These are phyloP conservation scores for Jaculus jaculus DNA, from an alignment of 2,113 vertebrate species.

Conservation along the genomic window DNA sequence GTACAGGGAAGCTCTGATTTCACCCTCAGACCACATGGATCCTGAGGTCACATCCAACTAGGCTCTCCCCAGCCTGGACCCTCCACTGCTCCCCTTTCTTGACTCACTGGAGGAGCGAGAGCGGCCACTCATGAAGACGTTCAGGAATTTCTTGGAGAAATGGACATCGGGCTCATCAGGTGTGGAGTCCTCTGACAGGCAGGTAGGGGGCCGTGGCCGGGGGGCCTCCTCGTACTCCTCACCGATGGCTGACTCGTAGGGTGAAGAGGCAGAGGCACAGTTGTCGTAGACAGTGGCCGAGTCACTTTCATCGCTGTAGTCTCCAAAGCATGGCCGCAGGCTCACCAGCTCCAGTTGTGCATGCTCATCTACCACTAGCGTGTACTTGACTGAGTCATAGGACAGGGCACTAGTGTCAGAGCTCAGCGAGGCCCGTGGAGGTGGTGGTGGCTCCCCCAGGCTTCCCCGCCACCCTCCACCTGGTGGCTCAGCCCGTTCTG, in stretches of 20 bases:
- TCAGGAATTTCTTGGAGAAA: slow-evolving; percentile 98
- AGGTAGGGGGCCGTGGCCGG: slow-evolving; percentile 88
- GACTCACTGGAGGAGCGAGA: slow-evolving; percentile 98
- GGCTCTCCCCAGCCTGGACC: neutral
- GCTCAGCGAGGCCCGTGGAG: slow-evolving; percentile 90
- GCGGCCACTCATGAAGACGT: slow-evolving; percentile 97
- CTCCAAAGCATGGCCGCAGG: slow-evolving; percentile 94
- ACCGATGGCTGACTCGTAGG: slow-evolving; percentile 94
- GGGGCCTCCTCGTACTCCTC: slow-evolving; percentile 96
- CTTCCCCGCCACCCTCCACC: slow-evolving; percentile 80
- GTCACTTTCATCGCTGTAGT: slow-evolving; percentile 98
- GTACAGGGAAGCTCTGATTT: neutral
- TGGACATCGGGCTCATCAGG: slow-evolving; percentile 93
- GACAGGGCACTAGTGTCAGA: slow-evolving; percentile 96
- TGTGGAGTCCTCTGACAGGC: slow-evolving; percentile 94
- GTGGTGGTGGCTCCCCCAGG: slow-evolving; percentile 75
- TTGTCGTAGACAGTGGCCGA: slow-evolving; percentile 96
- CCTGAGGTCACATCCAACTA: neutral
- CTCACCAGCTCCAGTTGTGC: slow-evolving; percentile 96
- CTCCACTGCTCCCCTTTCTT: neutral
- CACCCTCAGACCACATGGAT: neutral
- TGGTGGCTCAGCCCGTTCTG: slow-evolving; percentile 78
- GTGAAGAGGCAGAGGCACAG: slow-evolving; percentile 94
- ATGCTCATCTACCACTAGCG: slow-evolving; percentile 96
- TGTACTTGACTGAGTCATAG: slow-evolving; percentile 98